phyloP scores from a whole-genome alignment of 2,797 vertebrate species.

The Catharus ustulatus region DNA sequence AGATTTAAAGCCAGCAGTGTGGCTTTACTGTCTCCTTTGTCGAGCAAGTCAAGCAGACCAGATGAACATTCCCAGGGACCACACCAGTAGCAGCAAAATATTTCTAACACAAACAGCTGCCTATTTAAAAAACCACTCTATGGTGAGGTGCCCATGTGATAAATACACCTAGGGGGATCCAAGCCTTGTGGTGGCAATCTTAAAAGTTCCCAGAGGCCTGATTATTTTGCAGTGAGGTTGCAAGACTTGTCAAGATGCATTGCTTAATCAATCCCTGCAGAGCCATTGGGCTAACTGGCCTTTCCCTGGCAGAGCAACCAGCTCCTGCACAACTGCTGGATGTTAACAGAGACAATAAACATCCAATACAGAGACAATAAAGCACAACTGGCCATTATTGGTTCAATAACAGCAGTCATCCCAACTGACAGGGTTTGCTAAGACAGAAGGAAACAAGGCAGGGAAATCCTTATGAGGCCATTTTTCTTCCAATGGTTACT shows the following conservation, averaged over 20 bases:
- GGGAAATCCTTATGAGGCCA: background rate
- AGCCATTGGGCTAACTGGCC: background rate
- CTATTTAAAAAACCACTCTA: background rate
- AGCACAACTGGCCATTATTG: conserved; percentile 32
- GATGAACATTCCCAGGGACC: background rate
- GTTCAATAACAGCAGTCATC: conserved; percentile 28
- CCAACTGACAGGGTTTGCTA: conserved; percentile 10
- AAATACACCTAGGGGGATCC: conserved; percentile 33
- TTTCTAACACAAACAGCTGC: background rate
- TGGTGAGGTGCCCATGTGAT: conserved; percentile 13
- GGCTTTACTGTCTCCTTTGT: background rate
- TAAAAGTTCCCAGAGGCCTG: conserved; percentile 53
- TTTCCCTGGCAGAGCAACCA: background rate
- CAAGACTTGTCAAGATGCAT: conserved; percentile 33
- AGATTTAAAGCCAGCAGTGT: background rate
- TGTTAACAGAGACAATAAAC: background rate
- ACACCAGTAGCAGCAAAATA: background rate
- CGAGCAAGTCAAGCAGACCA: background rate
- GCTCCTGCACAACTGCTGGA: background rate
- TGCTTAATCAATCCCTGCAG: conserved; percentile 64
- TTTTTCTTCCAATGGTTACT: background rate
- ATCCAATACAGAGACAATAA: background rate
- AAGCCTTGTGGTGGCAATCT: conserved; percentile 11
- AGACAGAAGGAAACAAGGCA: background rate
- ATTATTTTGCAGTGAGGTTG: conserved; percentile 30